A percentile compares a stretch with the other conserved stretches of the same genome.
These are phyloP conservation scores for Gambusia holbrooki DNA, from an alignment of 2,113 vertebrate genomes.

Conservation along the genomic window DNA sequence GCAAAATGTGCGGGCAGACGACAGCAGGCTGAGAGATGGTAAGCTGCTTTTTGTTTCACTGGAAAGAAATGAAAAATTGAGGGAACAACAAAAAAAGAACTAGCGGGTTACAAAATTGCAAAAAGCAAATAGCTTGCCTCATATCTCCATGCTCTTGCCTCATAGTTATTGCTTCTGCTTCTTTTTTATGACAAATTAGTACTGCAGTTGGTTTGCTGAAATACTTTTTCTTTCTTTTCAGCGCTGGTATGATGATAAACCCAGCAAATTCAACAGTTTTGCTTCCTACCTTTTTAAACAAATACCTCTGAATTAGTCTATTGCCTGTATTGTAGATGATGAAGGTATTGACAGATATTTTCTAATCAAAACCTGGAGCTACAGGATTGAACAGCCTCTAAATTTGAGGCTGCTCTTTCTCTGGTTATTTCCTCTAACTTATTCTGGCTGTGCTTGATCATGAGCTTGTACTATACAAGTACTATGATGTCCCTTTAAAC, in stretches of 20 bases:
- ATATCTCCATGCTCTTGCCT: slow-evolving; percentile 28
- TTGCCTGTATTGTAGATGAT: neutral
- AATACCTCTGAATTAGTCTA: neutral
- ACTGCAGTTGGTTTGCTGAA: neutral
- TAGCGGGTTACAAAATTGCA: slow-evolving; percentile 13
- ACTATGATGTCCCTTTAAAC: slow-evolving; percentile 33
- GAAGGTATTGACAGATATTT: neutral
- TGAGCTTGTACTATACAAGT: slow-evolving; percentile 20
- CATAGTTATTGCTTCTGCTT: slow-evolving; percentile 1
- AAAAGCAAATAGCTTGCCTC: slow-evolving; percentile 19
- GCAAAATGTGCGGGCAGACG: slow-evolving; percentile 37
- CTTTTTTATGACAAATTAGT: neutral
- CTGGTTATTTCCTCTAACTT: slow-evolving; percentile 14
- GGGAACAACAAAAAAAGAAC: slow-evolving; percentile 16
- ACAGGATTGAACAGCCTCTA: slow-evolving; percentile 8
- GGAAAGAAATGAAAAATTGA: neutral
- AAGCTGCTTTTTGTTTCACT: slow-evolving; percentile 60
- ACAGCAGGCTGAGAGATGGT: slow-evolving; percentile 38
- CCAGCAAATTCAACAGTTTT: neutral
- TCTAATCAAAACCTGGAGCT: slow-evolving; percentile 11
- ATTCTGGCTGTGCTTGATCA: slow-evolving; percentile 29
- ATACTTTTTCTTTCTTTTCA: neutral
- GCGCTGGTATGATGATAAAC: neutral
- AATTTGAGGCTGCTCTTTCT: slow-evolving; percentile 26
- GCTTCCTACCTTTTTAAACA: neutral